Conservation (phyloP, 2,797 vertebrate genomes). For the Gobionotothen gibberifrons region DNA sequence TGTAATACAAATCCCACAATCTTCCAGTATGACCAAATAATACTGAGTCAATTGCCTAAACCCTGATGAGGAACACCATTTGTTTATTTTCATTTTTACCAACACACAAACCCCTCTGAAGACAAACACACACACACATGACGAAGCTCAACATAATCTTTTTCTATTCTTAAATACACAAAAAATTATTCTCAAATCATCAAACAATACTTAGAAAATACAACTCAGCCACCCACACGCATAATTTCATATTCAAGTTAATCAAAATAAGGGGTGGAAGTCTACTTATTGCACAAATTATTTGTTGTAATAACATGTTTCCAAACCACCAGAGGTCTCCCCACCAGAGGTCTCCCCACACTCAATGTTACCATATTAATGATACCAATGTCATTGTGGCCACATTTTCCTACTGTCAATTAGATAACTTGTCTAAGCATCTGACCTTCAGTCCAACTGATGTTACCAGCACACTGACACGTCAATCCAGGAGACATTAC, state of each 20-base stretch:
- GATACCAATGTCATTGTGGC: neutral
- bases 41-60: neutral
- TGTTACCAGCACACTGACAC: constrained; percentile 36
- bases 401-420: constrained; percentile 6
- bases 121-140: neutral
- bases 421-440: neutral
- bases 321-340: constrained; percentile 40
- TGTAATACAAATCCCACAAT: neutral
- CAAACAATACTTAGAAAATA: neutral
- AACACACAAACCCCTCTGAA: neutral
- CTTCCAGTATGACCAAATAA: neutral
- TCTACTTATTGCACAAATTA: neutral
- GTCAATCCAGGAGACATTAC: constrained; percentile 48
- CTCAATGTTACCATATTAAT: constrained; percentile 1
- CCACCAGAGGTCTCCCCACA: constrained; percentile 32
- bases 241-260: neutral
- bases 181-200: neutral
- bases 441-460: constrained; percentile 46
- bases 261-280: neutral
- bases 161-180: neutral
- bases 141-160: neutral
- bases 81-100: constrained; percentile 1
- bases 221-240: neutral
- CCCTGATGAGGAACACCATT: neutral
- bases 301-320: constrained; percentile 21